Conservation (phyloP, 2,888 invertebrate species). For the Saturnia japonica region DNA sequence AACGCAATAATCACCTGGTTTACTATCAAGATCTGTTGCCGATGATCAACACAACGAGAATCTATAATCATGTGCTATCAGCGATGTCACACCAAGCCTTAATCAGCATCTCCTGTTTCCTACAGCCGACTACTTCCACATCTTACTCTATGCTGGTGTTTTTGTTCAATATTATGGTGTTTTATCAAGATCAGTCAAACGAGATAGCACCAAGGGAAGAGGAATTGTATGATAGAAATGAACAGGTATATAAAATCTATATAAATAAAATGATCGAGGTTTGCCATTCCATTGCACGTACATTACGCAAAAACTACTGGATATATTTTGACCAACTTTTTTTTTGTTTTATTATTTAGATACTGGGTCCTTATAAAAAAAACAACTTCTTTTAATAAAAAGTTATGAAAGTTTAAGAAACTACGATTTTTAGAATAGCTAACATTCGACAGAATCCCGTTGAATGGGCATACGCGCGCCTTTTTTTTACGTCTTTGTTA, state of each 20-base stretch:
- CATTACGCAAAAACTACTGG: no score
- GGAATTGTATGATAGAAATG: conserved; percentile 51
- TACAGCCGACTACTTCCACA: conserved; percentile 53
- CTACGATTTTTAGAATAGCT: no score
- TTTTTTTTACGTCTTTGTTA: no score
- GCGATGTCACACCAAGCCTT: conserved; percentile 45
- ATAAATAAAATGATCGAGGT: no score
- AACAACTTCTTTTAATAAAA: no score
- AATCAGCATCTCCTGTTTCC: conserved; percentile 53
- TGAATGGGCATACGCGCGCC: no score
- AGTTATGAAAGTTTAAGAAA: no score
- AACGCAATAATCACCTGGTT: conserved; percentile 52
- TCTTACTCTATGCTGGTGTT: conserved; percentile 59
- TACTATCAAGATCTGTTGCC: conserved; percentile 72
- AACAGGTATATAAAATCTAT: conserved; percentile 37
- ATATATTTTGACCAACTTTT: no score
- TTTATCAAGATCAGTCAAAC: conserved; percentile 50
- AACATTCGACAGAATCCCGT: no score
- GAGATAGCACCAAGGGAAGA: conserved; percentile 61
- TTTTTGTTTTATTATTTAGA: no score
- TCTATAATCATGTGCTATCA: conserved; percentile 43
- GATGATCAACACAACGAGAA: conserved; percentile 45
- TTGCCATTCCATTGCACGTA: no score
- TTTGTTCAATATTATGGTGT: conserved; percentile 60
- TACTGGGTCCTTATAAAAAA: no score